phyloP scores from a whole-genome alignment of 2,888 invertebrate species.

The Nemotelus nigrinus region DNA sequence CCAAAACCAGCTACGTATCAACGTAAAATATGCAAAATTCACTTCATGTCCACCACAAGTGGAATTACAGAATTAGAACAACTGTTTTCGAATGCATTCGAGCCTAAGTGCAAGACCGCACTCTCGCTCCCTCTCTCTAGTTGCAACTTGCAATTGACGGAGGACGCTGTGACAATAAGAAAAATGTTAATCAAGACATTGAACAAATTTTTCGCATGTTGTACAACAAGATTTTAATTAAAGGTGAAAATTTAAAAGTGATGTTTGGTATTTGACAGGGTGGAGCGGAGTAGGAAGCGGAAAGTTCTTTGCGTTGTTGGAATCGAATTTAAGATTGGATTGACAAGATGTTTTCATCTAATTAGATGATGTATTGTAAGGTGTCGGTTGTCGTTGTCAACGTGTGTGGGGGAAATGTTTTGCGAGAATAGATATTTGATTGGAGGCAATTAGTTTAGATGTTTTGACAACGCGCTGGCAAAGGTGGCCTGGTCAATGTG shows the following conservation, averaged over 20 bases:
- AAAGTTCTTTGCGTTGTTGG: neutral
- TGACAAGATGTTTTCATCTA: neutral
- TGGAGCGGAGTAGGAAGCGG: neutral
- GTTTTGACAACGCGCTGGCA: conserved; percentile 14
- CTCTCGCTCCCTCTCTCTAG: too few relatives aligned
- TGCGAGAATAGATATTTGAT: conserved; percentile 3
- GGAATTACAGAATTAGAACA: too few relatives aligned
- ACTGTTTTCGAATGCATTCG: too few relatives aligned
- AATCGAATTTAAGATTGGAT: neutral
- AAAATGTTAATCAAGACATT: conserved; percentile 30
- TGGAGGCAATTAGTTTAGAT: conserved; percentile 5
- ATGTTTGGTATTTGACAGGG: neutral
- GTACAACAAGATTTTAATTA: conserved; percentile 24
- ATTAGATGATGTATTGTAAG: neutral
- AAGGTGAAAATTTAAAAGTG: neutral
- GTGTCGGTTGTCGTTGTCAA: neutral
- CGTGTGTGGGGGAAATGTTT: conserved; percentile 9
- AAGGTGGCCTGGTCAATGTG: neutral
- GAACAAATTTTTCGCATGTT: conserved; percentile 23
- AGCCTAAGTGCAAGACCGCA: too few relatives aligned
- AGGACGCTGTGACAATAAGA: neutral
- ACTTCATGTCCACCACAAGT: too few relatives aligned
- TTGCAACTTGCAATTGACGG: too few relatives aligned
- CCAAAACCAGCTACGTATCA: too few relatives aligned
- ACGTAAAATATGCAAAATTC: too few relatives aligned